Evolutionary conservation across 2,797 vertebrate genomes (phyloP).

Genomic region (Phataginus tetradactyla): DNA sequence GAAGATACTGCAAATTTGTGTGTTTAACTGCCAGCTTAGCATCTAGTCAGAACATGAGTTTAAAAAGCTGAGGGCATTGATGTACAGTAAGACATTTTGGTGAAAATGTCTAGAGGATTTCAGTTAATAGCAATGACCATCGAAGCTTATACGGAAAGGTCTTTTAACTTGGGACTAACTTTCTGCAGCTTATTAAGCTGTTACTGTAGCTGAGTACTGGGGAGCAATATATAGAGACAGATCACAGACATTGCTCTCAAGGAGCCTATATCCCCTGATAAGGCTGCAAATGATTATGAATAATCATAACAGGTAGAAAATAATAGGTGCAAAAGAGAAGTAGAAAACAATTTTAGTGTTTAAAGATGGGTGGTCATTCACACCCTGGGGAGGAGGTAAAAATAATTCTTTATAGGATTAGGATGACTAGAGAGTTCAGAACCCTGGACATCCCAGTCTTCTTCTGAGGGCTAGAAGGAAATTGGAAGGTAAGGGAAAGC

Average conservation of each 20-base stretch:
- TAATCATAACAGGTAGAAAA: neutral
- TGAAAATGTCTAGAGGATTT: constrained; percentile 26
- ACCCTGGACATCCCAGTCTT: neutral
- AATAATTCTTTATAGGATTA: neutral
- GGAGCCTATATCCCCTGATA: neutral
- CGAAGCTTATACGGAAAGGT: neutral
- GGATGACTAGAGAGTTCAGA: neutral
- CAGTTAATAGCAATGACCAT: neutral
- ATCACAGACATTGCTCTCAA: neutral
- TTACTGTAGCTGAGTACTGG: neutral
- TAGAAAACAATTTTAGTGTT: neutral
- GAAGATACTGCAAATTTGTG: neutral
- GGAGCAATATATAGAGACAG: neutral
- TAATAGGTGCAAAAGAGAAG: neutral
- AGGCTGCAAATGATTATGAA: neutral
- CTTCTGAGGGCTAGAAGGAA: neutral
- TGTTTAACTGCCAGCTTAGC: neutral
- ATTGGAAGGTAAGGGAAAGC: neutral
- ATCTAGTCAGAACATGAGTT: neutral
- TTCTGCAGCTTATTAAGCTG: neutral
- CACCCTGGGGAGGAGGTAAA: neutral
- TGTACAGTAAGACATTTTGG: neutral
- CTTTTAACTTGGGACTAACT: constrained; percentile 3
- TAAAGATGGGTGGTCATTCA: neutral
- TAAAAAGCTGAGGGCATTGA: neutral